phyloP scores from a whole-genome alignment of 2,888 invertebrate genomes.

The Drosophila macrothrix region DNA sequence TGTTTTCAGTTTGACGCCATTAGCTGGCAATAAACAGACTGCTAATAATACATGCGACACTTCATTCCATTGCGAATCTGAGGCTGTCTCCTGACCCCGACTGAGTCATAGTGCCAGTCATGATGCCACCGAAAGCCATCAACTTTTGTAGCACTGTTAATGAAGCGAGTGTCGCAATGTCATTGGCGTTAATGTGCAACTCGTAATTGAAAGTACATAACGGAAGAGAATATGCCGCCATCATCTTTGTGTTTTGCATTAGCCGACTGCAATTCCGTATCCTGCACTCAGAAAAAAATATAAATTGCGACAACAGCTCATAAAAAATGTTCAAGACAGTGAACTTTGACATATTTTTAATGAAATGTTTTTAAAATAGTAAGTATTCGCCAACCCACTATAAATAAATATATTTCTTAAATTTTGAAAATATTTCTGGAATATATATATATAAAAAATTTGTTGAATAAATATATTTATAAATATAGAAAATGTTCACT shows the following conservation, averaged over 20 bases:
- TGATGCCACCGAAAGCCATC: conserved; percentile 24
- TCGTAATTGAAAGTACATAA: conserved; percentile 48
- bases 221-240: conserved; percentile 21
- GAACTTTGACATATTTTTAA: background rate
- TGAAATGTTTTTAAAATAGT: background rate
- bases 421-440: background rate
- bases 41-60: background rate
- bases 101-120: conserved; percentile 19
- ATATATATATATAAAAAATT: background rate
- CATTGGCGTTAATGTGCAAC: conserved; percentile 44
- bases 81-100: background rate
- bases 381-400: background rate
- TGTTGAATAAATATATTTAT: background rate
- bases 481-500: background rate
- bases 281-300: conserved; percentile 1
- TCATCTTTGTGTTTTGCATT: conserved; percentile 31
- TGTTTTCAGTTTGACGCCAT: conserved; percentile 4
- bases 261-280: conserved; percentile 50
- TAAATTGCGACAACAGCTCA: background rate
- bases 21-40: conserved; percentile 25
- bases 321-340: background rate
- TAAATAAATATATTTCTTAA: background rate
- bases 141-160: conserved; percentile 41
- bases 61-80: background rate
- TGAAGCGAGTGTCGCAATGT: conserved; percentile 19